Base-by-base conservation (phyloP, 2,113 vertebrate genomes). In the Corynorhinus townsendii region DNA sequence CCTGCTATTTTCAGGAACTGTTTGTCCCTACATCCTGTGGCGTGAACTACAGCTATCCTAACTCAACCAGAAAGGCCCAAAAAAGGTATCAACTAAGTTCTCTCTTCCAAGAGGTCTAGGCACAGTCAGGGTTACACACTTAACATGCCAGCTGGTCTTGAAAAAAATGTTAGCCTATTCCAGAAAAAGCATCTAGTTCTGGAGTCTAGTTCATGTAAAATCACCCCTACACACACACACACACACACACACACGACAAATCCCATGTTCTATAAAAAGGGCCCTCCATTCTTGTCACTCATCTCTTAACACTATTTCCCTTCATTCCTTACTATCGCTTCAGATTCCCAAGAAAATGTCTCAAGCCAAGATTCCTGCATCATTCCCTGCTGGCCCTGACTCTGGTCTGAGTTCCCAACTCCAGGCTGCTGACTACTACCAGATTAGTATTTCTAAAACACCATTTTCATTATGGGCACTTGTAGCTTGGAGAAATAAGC, bases 11-110 rank as follows among this genome's bases (percentile, higher is more conserved):
- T 68, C 59, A 81, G 71, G 28, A 93, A 95, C 33, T 72, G 33
- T 14, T 43, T 49, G 28, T 83, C 84, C 35, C 77, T 84, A 26
- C 59, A 75, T 20, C 45, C 66, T 88, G 11, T 64, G 73, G 75
- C 3, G 1, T 81, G 56, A 64, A 43, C n/a, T 6, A 77, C 26
- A 90, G 38, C 38, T 68, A 85, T 15, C 15, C 54, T 75, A 94
- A 92, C 62, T 64, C 81, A 62, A 71, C 77, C 79, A 96, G 82
- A 93, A 93, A 86, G 28, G 38, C 45, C 79, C 56, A 9, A 54
- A 94, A 86, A 94, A 95, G 54, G 75, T 14, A 89, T 40, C 38
- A 87, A 38, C 11, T 82, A 54, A 81, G 28, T 47, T 54, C 89
- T 95, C 75, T 68, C 56, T 62, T 79, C 35, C 6, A 89, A 69